Evolutionary conservation across 2,113 vertebrate species (phyloP).

Genomic region (Malaclemys terrapin): DNA sequence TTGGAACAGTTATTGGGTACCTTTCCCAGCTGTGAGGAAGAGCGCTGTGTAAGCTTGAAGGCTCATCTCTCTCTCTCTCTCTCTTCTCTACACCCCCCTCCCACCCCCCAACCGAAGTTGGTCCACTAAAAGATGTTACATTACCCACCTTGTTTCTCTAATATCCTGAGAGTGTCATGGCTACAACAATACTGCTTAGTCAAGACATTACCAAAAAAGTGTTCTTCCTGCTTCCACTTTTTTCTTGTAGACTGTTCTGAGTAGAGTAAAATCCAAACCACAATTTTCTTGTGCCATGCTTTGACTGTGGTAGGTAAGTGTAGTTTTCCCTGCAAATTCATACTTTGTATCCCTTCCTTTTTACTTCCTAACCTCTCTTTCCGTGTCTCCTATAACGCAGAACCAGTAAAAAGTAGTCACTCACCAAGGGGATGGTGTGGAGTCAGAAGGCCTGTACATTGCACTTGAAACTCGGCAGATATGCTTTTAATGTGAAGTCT

Average conservation of each 20-base stretch:
- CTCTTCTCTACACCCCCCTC: fast-evolving
- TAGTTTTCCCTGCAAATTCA: background rate
- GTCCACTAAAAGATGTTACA: too few relatives aligned
- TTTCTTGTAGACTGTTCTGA: background rate
- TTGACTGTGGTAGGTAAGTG: background rate
- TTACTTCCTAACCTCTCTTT: background rate
- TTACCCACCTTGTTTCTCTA: too few relatives aligned
- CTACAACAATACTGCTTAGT: constrained; percentile 6
- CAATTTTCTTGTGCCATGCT: background rate
- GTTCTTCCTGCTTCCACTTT: background rate
- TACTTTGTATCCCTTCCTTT: fast-evolving
- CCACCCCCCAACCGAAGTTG: too few relatives aligned
- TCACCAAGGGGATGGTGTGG: background rate
- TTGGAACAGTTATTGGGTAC: too few relatives aligned
- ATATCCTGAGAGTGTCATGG: too few relatives aligned
- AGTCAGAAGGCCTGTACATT: background rate
- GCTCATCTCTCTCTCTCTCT: too few relatives aligned
- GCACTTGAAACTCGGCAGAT: background rate
- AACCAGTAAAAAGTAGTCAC: background rate
- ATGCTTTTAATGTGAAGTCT: background rate
- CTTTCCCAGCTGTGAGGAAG: too few relatives aligned
- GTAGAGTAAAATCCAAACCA: background rate
- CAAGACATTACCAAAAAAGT: background rate
- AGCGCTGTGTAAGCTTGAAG: too few relatives aligned
- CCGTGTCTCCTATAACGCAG: background rate